phyloP scores from a whole-genome alignment of 2,888 invertebrate genomes.

The Limnephilus rhombicus region DNA sequence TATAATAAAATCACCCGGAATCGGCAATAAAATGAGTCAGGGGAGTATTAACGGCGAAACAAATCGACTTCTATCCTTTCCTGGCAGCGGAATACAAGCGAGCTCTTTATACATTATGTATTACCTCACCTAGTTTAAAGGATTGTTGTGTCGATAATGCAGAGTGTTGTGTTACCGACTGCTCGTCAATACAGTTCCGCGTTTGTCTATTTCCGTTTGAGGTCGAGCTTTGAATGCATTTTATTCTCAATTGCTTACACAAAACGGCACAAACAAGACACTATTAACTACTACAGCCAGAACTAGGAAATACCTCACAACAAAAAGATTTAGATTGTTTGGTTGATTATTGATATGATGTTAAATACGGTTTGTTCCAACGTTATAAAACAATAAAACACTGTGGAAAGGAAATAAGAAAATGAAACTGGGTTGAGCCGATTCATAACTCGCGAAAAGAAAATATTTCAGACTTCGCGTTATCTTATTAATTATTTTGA shows the following conservation, averaged over 20 bases:
- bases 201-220: not conserved
- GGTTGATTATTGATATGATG: no score
- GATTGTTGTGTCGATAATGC: conserved; percentile 41
- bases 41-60: conserved; percentile 50
- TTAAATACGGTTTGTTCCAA: no score
- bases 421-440: no score
- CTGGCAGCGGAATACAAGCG: not conserved
- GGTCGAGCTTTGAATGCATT: not conserved
- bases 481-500: no score
- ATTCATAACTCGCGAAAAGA: no score
- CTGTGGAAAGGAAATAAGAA: no score
- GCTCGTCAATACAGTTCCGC: not conserved
- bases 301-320: no score
- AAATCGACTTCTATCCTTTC: conserved; percentile 56
- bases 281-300: not conserved
- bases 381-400: no score
- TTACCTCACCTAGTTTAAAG: conserved; percentile 13
- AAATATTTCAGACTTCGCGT: no score
- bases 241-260: not conserved
- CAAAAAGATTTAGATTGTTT: no score
- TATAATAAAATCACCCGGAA: not conserved
- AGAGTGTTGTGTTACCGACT: conserved; percentile 3
- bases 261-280: not conserved
- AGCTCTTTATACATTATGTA: conserved; percentile 52
- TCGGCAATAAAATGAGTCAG: conserved; percentile 51